Base-by-base conservation (phyloP, 2,888 invertebrate genomes). In the Noctuana brunneofusca region DNA sequence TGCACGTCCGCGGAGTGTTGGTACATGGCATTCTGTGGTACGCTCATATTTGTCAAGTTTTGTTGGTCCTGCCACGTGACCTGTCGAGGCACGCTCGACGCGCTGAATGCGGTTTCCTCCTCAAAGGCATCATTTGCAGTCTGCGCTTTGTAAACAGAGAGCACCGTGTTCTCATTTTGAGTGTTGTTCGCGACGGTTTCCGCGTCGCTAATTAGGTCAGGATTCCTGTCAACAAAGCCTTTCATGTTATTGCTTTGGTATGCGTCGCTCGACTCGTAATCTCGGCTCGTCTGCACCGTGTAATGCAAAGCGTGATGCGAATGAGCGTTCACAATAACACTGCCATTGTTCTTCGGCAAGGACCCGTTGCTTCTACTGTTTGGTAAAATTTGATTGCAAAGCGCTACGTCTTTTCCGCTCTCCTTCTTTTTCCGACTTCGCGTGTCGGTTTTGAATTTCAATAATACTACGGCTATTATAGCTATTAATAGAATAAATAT, bases 171-270 rank as follows among this genome's bases (percentile, higher is more conserved):
- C 78, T 90, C 89, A 70, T 89, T 89, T 73, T 88, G 88, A 68
- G 84, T 75, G 78, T 89, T 90, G 81, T 89, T 90, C 69, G 89
- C 87, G 69, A 91, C 88, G 67, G 89, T 94, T 86, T 95, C 95
- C 70, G 94, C 95, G 78, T 96, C 96, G 84, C 95, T 96, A 80
- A 96, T 95, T 79, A 96, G 92, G 86, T 96, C 96, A 60, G 96
- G 96, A 84, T 96, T 96, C 83, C 94, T 95, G 80, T 96, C 96
- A 73, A 84, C 87, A 78, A 87, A 90, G 78, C 86, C 85, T 87
- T 89, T 90, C 76, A 89, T 83, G 79, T 84, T 88, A 81, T 84
- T 87, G 79, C 86, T 84, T 80, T 87, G 88, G 82, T 87, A 90
- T 71, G 85, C 76, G 74, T 90, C 87, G 71, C 80, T 84, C 71